phyloP scores from a whole-genome alignment of 1,140 invertebrate species.

The Wasmannia auropunctata region DNA sequence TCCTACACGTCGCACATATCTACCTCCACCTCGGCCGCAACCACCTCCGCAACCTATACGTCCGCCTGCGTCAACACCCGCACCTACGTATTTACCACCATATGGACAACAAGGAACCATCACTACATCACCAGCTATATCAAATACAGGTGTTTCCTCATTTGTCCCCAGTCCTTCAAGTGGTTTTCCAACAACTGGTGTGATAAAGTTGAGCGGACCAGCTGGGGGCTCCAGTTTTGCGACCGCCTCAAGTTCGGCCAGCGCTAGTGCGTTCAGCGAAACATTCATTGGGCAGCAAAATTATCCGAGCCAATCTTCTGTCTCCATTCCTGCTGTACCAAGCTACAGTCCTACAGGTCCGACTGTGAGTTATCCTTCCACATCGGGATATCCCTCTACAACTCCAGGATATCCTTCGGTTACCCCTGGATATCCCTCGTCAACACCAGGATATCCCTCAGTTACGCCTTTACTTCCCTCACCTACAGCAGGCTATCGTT shows the following conservation, averaged over 20 bases:
- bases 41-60: constrained; percentile 14
- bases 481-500: constrained; percentile 14
- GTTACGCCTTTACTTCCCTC: neutral
- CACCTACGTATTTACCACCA: constrained; percentile 33
- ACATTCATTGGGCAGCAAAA: neutral
- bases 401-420: neutral
- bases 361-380: neutral
- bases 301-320: neutral
- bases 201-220: constrained; percentile 32
- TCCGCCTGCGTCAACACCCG: constrained; percentile 39
- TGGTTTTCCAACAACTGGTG: neutral
- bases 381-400: neutral
- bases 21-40: constrained; percentile 14
- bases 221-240: neutral
- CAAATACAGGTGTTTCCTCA: neutral
- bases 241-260: constrained; percentile 37
- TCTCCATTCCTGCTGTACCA: neutral
- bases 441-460: neutral
- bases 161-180: neutral
- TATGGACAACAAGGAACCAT: neutral
- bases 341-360: neutral
- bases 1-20: constrained; percentile 34
- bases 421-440: neutral
- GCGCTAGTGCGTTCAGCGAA: neutral
- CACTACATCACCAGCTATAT: neutral